Evolutionary conservation across 2,797 vertebrate species (phyloP).

Genomic region (Micrastur ruficollis): DNA sequence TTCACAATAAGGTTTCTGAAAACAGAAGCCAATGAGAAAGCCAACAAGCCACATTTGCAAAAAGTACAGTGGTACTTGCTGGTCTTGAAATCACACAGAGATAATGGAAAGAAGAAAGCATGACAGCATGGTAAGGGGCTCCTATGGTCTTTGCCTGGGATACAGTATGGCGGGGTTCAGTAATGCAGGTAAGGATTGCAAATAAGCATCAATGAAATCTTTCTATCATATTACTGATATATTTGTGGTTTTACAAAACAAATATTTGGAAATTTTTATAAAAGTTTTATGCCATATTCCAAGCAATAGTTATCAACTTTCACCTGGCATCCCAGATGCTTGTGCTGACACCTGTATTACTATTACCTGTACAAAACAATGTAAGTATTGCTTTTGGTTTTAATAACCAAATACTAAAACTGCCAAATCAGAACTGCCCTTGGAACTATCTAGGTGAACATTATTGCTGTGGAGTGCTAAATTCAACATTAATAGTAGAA

Average conservation of each 20-base stretch:
- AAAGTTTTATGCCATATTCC: background rate
- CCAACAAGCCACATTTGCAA: background rate
- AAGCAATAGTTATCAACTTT: background rate
- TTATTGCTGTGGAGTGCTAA: background rate
- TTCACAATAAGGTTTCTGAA: background rate
- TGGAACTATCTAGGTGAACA: background rate
- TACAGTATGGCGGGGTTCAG: background rate
- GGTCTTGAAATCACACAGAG: background rate
- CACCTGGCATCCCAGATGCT: background rate
- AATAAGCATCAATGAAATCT: background rate
- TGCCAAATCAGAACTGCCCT: background rate
- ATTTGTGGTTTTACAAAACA: background rate
- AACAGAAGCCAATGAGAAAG: background rate
- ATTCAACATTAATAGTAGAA: background rate
- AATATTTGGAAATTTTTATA: background rate
- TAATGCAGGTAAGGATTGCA: background rate
- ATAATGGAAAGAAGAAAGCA: background rate
- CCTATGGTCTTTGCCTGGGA: background rate
- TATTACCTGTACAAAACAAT: background rate
- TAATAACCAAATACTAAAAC: background rate
- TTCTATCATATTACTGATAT: background rate
- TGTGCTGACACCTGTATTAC: background rate
- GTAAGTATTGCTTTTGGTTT: background rate
- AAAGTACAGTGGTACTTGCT: background rate
- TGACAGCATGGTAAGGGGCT: background rate